Evolutionary conservation across 2,113 vertebrate genomes (phyloP), one percentile per base, ranked within the genome.

Genomic region (Sinosuthora webbiana): DNA sequence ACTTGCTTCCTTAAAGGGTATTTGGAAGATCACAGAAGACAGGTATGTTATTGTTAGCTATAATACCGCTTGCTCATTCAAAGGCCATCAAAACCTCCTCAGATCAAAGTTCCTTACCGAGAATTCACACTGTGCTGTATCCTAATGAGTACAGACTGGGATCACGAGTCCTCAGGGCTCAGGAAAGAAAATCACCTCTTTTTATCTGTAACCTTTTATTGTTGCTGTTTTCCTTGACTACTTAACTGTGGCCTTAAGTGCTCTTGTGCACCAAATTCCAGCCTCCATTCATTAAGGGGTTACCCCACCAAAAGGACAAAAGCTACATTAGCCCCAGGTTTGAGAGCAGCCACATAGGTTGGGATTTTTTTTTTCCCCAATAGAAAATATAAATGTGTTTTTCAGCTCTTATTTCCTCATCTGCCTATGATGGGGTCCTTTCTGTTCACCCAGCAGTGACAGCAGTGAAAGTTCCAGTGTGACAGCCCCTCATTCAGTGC

Each of bases 191-290:
- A 59, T 22, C 31, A 53, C 6, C 25, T 89, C 42, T 70, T 96
- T 96, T 89, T 62, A 77, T 90, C 69, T 37, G n/a, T 60, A 60
- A 60, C 15, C 35, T 60, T 60, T 60, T 12, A 73, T 55, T 91
- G 75, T 37, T 89, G 64, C 83, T 79, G 63, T 59, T 90, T 89
- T 71, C 83, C 70, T 64, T 83, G 68, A 56, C 78, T 81, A n/a
- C 68, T 89, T 89, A 78, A 78, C 80, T 95, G 65, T 57, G 55
- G 55, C 69, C 76, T 87, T 73, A 95, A 96, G 73, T 87, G 89
- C 49, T 92, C 82, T 77, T 55, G 78, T 62, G 53, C 64, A 64
- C 35, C 57, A 53, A 55, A 64, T 71, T 70, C 77, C 91, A 95
- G 53, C 55, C 49, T 94, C 55, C 44, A 23, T 82, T 90, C 84